Evolutionary conservation across 2,113 vertebrate genomes (phyloP).

Genomic region (Rhabdornis inornatus): DNA sequence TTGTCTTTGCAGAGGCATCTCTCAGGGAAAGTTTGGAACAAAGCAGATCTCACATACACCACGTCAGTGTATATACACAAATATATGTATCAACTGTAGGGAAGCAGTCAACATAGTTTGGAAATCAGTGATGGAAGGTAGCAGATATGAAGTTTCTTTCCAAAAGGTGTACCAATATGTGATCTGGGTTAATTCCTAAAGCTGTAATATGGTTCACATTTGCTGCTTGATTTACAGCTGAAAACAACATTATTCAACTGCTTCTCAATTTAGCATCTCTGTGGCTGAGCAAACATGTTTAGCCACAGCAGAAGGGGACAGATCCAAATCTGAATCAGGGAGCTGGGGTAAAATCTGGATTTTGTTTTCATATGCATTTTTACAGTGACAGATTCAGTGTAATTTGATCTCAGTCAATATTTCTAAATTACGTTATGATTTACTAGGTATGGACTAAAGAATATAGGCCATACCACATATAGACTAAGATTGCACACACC

Average conservation of each 20-base stretch:
- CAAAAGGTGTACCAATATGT: not conserved
- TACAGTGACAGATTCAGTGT: not conserved
- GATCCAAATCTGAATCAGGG: not conserved
- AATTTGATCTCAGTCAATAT: not conserved
- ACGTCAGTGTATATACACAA: accelerated
- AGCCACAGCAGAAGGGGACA: not conserved
- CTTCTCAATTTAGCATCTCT: not conserved
- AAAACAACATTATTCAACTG: not conserved
- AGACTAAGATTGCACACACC: not conserved
- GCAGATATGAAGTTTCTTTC: not conserved
- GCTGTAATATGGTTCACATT: not conserved
- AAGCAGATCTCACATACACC: not conserved
- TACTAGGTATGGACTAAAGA: not conserved
- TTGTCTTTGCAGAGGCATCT: not conserved
- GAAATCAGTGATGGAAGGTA: not conserved
- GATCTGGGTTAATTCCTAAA: not conserved
- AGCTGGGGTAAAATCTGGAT: not conserved
- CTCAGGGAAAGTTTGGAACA: not conserved
- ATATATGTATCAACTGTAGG: accelerated
- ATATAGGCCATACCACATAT: not conserved
- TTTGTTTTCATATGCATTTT: not conserved
- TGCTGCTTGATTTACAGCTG: not conserved
- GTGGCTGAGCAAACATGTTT: not conserved
- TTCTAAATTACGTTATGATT: not conserved
- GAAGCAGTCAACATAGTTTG: not conserved